Base-by-base conservation (phyloP, 2,113 vertebrate species). In the Erythrolamprus reginae region DNA sequence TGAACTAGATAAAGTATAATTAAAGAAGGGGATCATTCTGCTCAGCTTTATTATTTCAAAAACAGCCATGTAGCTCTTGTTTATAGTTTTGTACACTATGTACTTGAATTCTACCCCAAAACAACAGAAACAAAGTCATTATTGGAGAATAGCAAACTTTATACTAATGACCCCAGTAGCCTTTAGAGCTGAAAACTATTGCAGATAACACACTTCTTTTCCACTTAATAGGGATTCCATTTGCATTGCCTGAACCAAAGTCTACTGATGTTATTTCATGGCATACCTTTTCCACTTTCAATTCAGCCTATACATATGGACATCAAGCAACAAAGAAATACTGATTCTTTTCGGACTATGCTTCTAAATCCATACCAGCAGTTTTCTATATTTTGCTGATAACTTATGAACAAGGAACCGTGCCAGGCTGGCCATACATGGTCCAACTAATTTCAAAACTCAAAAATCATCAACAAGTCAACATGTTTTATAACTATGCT, bases 191-290 rank as follows among this genome's bases (percentile, higher is more conserved):
- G 85, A 83, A 93, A 93, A 55, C 88, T 93, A 92, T 12, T 92
- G 93, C 93, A 95, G 92, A 93, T 94, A 93, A 23, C 2, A 77
- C 28, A 88, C 88, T 94, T 93, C 92, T 90, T 56, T 91, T 93
- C 93, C 82, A 90, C 55, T 89, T 90, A 89, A 90, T 89, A 89
- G 94, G 55, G 77, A 96, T 15, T 92, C 82, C 90, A 88, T 94
- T 92, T 88, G 93, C 61, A 89, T 55, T n/a, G 70, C 47, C 70
- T 52, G n/a, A 26, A 89, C 23, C 48, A 89, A 89, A 77, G 93
- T 0, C 3, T 91, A 90, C 23, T n/a, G 9, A 82, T 77, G 47
- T 93, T 89, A 89, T 91, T 92, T 88, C 94, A 61, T 88, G 15
- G 86, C 86, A 95, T 82, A 50, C 13, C 91, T 94, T 93, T 50